These are phyloP conservation scores for Loripinus fragilis DNA, from an alignment of 2,888 invertebrate species.

Conservation along the genomic window DNA sequence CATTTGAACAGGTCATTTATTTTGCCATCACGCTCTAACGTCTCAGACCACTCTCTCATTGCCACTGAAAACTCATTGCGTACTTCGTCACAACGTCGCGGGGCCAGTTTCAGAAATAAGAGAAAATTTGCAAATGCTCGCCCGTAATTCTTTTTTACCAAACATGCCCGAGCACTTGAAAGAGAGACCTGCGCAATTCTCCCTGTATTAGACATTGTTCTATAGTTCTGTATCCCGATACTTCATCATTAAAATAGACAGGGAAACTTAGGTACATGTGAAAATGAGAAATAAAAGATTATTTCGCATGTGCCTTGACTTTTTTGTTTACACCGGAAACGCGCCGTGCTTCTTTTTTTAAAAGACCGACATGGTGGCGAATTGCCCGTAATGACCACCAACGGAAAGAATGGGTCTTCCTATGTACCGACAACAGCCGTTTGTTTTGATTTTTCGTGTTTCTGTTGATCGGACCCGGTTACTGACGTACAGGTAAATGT, in stretches of 20 bases:
- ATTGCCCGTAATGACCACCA: too few species aligned
- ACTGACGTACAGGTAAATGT: too few species aligned
- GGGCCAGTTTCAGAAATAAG: constrained; percentile 70
- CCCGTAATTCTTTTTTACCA: constrained; percentile 67
- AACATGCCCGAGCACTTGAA: constrained; percentile 62
- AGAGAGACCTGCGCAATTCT: constrained; percentile 60
- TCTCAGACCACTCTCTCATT: constrained; percentile 73
- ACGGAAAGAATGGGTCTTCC: too few species aligned
- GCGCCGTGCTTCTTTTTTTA: neutral
- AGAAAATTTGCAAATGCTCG: constrained; percentile 76
- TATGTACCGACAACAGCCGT: too few species aligned
- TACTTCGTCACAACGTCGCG: constrained; percentile 58
- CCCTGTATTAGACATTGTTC: constrained; percentile 45
- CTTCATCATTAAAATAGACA: too few species aligned
- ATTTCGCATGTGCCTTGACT: too few species aligned
- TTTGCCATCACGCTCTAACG: constrained; percentile 62
- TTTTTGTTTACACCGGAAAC: constrained; percentile 11
- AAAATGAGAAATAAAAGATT: too few species aligned
- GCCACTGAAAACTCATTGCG: constrained; percentile 69
- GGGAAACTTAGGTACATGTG: too few species aligned
- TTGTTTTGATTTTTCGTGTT: too few species aligned
- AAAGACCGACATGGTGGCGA: neutral
- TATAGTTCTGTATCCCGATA: too few species aligned
- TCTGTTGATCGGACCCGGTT: too few species aligned
- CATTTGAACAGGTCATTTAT: constrained; percentile 73